phyloP scores from a whole-genome alignment of 2,888 invertebrate genomes.

The Ormia ochracea region DNA sequence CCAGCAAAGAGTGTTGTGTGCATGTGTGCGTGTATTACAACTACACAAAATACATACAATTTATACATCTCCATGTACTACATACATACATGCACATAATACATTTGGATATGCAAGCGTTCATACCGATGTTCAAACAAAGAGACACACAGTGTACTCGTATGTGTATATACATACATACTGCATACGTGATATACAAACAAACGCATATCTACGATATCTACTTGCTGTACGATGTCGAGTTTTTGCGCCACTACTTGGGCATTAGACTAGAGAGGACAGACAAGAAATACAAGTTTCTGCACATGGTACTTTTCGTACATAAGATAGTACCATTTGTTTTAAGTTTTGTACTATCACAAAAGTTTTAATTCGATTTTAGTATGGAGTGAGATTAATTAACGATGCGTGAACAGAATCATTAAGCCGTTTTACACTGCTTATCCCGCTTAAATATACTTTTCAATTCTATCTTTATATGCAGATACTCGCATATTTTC shows the following conservation, averaged over 20 bases:
- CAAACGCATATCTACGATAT: constrained; percentile 59
- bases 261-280: constrained; percentile 10
- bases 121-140: no score
- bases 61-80: constrained; percentile 16
- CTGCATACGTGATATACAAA: constrained; percentile 19
- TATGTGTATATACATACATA: background rate
- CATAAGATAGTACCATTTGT: no score
- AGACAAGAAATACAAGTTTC: background rate
- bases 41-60: constrained; percentile 18
- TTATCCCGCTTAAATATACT: no score
- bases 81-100: background rate
- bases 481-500: no score
- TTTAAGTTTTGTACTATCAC: no score
- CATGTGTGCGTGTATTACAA: constrained; percentile 14
- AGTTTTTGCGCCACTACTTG: constrained; percentile 56
- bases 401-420: no score
- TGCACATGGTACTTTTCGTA: background rate
- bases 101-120: constrained; percentile 3
- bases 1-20: constrained; percentile 56
- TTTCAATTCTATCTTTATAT: no score
- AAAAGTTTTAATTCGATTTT: no score
- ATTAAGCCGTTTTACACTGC: no score
- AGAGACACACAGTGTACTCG: background rate
- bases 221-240: constrained; percentile 57
- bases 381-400: no score